phyloP scores from a whole-genome alignment of 2,888 invertebrate genomes.

The Rugalucina vietnamica region DNA sequence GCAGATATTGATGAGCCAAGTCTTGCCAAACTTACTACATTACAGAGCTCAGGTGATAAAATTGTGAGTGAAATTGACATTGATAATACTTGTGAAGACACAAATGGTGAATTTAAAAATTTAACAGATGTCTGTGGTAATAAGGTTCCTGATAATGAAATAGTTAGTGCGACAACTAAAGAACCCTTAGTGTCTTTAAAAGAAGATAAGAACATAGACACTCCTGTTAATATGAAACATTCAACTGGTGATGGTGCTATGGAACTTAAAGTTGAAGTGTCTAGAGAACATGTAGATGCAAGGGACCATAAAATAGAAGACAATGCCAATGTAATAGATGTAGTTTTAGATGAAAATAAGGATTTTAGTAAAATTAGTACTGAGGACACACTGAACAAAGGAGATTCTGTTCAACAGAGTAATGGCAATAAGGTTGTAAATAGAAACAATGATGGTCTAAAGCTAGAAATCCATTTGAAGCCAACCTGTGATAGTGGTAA shows the following conservation, averaged over 20 bases:
- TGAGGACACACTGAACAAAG: not conserved
- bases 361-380: not conserved
- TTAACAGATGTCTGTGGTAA: too few species aligned
- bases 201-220: not conserved
- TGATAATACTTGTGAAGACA: too few species aligned
- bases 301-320: not conserved
- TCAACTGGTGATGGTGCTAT: not conserved
- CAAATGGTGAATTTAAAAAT: too few species aligned
- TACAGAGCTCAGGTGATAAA: too few species aligned
- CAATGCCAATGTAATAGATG: not conserved
- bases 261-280: not conserved
- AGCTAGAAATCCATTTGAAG: not conserved
- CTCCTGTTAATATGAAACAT: not conserved
- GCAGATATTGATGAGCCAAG: too few species aligned
- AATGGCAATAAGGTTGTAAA: not conserved
- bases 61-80: too few species aligned
- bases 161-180: not conserved
- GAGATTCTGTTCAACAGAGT: not conserved
- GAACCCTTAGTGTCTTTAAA: not conserved
- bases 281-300: not conserved
- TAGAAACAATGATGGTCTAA: not conserved
- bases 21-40: too few species aligned
- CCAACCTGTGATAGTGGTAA: not conserved
- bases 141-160: not conserved
- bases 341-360: not conserved